Evolutionary conservation across 2,113 vertebrate genomes (phyloP), one percentile per base, ranked within the genome.

Genomic region (Chloropsis cyanopogon): DNA sequence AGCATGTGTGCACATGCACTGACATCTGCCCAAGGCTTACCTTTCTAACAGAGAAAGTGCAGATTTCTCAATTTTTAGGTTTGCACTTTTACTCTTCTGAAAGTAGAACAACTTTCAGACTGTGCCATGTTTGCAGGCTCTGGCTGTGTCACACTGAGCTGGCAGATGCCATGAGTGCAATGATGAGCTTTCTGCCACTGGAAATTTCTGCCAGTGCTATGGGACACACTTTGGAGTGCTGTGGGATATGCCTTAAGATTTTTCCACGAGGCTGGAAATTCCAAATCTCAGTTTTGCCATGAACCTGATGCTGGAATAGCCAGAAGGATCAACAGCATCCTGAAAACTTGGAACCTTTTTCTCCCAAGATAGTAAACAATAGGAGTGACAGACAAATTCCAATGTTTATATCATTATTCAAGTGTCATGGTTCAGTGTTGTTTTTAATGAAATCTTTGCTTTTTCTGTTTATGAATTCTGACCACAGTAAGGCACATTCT

Each of bases 361-460:
- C 25, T 52, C 47, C 65, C 31, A 14, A 24, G 31, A 8, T 1
- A 73, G 5, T 28, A 39, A 91, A 70, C 31, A 9, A 16, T 4
- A 33, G 26, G 24, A 78, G 22, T 46, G 50, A 23, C 56, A 39
- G 33, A 47, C 18, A 35, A 47, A 61, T 39, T n/a, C 72, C 33
- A 66, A 22, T n/a, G 52, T 63, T 85, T 37, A 14, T 44, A 10
- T 49, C 65, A 37, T 39, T 17, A 56, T 21, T 82, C 29, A 60
- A 31, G 14, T 44, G 10, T 29, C 4, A 16, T 37, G 37, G 44
- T 16, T 5, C 50, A 52, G 4, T 0, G 0, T 26, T 77, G 13
- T 60, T 64, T 82, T 65, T 24, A 47, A 56, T 66, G 10, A 83
- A 49, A 52, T 25, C 31, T 65, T 82, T 73, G 24, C 6, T 60